Percentiles rank a stretch among this genome's conserved stretches.
Conservation (phyloP, 2,113 vertebrate species). For the human region DNA sequence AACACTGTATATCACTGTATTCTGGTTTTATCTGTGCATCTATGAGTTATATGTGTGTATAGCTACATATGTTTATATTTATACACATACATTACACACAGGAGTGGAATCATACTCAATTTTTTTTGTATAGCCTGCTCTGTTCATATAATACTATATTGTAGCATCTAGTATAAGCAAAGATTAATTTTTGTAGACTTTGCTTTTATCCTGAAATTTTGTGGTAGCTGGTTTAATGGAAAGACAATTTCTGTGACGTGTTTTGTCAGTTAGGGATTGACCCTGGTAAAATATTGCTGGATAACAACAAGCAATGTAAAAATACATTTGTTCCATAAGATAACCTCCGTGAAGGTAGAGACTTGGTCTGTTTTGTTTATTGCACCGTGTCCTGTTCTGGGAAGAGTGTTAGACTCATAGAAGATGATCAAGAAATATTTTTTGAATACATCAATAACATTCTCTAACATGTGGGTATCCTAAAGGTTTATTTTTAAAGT, state of each 20-base stretch:
- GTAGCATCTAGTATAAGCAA: not conserved
- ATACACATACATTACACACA: not conserved
- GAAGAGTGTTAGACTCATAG: not conserved
- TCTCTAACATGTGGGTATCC: not conserved
- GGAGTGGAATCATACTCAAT: not conserved
- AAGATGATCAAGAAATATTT: not conserved
- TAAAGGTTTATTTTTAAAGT: not conserved
- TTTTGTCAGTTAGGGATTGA: not conserved
- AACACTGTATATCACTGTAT: not conserved
- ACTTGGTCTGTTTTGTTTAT: not conserved
- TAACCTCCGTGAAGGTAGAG: not conserved
- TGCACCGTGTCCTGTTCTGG: not conserved
- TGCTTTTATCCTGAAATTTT: not conserved
- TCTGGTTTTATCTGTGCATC: not conserved
- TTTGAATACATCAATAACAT: not conserved
- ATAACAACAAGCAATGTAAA: not conserved
- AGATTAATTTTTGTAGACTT: conserved; percentile 18
- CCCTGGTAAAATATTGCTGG: not conserved
- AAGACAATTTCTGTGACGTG: not conserved
- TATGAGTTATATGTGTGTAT: not conserved
- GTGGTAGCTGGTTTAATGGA: not conserved
- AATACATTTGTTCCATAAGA: not conserved
- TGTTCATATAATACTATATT: not conserved
- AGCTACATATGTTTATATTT: not conserved
- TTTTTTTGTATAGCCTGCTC: not conserved